Evolutionary conservation across 2,797 vertebrate genomes (phyloP), one percentile per base, ranked within the genome.

Genomic region (Coilia nasus): DNA sequence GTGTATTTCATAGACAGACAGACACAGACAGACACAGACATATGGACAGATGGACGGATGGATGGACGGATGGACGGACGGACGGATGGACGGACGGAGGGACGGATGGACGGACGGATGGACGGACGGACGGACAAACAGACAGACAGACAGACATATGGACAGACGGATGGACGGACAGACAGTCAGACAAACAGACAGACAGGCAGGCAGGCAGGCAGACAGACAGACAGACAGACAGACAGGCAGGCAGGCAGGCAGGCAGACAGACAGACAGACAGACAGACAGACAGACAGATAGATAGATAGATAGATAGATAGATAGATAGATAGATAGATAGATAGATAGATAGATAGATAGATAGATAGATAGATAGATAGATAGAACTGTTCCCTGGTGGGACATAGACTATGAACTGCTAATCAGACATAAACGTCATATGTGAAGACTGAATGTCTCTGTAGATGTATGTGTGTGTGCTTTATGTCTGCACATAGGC

Each of bases 381-480:
- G 35, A 41, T 5, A 2, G 35, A 41, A 83, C 71, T 85, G 85
- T 85, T 90, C 54, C 84, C 83, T 60, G 80, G 71, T 86, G 35
- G 35, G 2, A 41, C 35, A 41, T 41, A 41, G 35, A 41, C 35
- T 41, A 41, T 41, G 35, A 41, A 41, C 35, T 41, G 35, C 35
- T 41, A 41, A 5, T 2, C 35, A 41, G 35, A 41, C 35, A 41
- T 41, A 41, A 41, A 41, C 35, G 35, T 41, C 35, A 41, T 41
- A 5, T 41, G 35, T 41, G 5, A 41, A 41, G 35, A 41, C 35
- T 44, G 60, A 50, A 46, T 28, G 82, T 60, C 71, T 83, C 83
- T 84, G 87, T 81, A 86, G 80, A 75, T 81, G 83, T 82, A 82
- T 83, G 56, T 60, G 44, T 83, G 86, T 59, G 71, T 44, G 81